Evolutionary conservation across 2,888 invertebrate species (phyloP).

Genomic region (Chydorus sphaericus): DNA sequence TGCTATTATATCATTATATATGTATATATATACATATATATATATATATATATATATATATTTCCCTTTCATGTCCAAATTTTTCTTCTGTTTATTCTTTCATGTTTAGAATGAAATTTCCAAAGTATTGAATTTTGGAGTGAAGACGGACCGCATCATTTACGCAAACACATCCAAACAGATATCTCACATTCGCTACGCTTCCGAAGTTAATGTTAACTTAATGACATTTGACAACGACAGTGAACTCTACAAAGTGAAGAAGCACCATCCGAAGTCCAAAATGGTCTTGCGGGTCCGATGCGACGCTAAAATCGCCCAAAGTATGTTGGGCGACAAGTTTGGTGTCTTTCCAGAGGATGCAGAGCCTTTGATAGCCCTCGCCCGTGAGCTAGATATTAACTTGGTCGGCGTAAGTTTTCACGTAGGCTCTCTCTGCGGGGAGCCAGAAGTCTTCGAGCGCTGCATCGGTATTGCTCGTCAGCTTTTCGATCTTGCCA

Average conservation of each 20-base stretch:
- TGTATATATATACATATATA: no score
- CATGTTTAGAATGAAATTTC: slow-evolving; percentile 38
- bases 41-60: no score
- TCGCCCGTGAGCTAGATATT: slow-evolving; percentile 60
- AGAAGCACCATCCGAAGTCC: slow-evolving; percentile 35
- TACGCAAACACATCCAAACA: slow-evolving; percentile 45
- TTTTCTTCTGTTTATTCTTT: slow-evolving; percentile 1
- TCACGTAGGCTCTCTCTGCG: slow-evolving; percentile 63
- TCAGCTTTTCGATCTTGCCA: slow-evolving; percentile 35
- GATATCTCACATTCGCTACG: slow-evolving; percentile 37
- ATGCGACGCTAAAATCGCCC: slow-evolving; percentile 33
- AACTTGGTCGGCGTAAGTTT: slow-evolving; percentile 60
- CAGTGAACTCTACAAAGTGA: slow-evolving; percentile 40
- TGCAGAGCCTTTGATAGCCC: slow-evolving; percentile 47
- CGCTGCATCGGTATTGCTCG: slow-evolving; percentile 37
- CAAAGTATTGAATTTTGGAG: slow-evolving; percentile 35
- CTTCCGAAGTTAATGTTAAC: slow-evolving; percentile 34
- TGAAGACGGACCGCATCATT: slow-evolving; percentile 36
- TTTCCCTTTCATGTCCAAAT: no score
- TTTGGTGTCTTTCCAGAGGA: slow-evolving; percentile 48
- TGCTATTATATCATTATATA: no score
- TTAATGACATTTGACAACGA: slow-evolving; percentile 44
- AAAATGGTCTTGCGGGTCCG: slow-evolving; percentile 33
- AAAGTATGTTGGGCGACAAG: slow-evolving; percentile 53
- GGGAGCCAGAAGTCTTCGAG: slow-evolving; percentile 35